A percentile compares a stretch with the other conserved stretches of the same genome.
phyloP scores from a whole-genome alignment of 2,888 invertebrate species.

The Elysia crispata region DNA sequence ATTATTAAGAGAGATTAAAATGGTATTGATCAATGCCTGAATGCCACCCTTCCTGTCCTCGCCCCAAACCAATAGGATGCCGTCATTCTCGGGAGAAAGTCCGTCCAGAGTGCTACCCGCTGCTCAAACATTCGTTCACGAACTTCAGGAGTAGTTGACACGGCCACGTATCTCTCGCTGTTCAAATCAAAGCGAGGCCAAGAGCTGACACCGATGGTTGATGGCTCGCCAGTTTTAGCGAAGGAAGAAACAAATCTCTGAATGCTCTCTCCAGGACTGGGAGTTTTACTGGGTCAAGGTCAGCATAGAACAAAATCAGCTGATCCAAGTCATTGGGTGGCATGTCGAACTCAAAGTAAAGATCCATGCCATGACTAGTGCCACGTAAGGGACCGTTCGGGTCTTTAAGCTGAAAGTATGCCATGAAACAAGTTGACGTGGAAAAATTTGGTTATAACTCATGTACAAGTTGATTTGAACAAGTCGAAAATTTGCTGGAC shows the following conservation, averaged over 20 bases:
- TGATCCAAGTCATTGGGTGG: background rate
- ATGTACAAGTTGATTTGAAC: too few species aligned
- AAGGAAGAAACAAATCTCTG: conserved; percentile 2
- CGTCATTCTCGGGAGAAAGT: conserved; percentile 12
- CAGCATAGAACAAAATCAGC: background rate
- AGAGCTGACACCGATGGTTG: background rate
- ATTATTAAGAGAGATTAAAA: too few species aligned
- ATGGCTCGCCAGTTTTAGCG: conserved; percentile 33
- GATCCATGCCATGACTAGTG: conserved; percentile 17
- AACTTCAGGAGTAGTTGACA: background rate
- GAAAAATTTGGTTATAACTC: too few species aligned
- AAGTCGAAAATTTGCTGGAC: too few species aligned
- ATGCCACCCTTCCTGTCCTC: background rate
- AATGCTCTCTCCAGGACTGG: background rate
- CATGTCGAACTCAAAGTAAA: conserved; percentile 27
- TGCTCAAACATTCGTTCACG: conserved; percentile 2
- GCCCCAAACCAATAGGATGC: background rate
- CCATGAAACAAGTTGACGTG: too few species aligned
- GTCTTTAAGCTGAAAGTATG: background rate
- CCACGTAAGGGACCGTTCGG: background rate
- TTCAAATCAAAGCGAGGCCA: conserved; percentile 37
- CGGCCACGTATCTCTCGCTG: conserved; percentile 20
- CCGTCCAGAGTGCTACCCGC: conserved; percentile 29
- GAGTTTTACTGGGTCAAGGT: background rate
- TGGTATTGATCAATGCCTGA: background rate